These are phyloP conservation scores for Microcebus griseorufus DNA, from an alignment of 2,113 vertebrate genomes.

Conservation along the genomic window DNA sequence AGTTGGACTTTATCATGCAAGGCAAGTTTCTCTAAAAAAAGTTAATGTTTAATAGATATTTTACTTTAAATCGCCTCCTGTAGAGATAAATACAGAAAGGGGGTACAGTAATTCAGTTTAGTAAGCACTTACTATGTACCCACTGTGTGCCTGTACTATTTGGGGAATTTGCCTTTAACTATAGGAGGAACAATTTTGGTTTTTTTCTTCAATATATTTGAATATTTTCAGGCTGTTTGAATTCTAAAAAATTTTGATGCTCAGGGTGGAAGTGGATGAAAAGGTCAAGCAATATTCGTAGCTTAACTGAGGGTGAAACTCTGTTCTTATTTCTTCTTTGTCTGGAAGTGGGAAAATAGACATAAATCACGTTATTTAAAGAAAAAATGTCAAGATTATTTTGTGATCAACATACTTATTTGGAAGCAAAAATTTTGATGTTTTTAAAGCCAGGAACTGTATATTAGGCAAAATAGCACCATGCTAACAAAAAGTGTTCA, in stretches of 20 bases:
- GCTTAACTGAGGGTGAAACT: not conserved
- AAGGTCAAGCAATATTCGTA: not conserved
- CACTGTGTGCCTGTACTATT: not conserved
- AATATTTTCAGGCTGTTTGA: conserved; percentile 16
- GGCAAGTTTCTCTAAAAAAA: not conserved
- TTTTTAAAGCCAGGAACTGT: not conserved
- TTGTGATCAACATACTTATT: not conserved
- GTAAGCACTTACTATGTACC: not conserved
- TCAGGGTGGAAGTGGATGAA: not conserved
- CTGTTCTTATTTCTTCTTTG: conserved; percentile 23
- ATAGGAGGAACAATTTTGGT: not conserved
- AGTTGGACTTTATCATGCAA: conserved; percentile 39
- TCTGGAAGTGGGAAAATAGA: conserved; percentile 23
- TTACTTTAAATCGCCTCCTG: conserved; percentile 38
- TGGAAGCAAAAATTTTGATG: not conserved
- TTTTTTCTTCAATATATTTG: not conserved
- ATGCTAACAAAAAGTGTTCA: not conserved
- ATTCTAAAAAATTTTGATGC: not conserved
- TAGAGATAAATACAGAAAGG: conserved; percentile 30
- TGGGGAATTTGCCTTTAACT: conserved; percentile 25
- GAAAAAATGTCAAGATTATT: not conserved
- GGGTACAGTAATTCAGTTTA: not conserved
- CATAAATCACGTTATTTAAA: not conserved
- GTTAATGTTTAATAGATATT: conserved; percentile 24
- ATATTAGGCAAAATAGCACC: not conserved